These are phyloP conservation scores for Thyatira batis DNA, from an alignment of 2,888 invertebrate species.

Conservation along the genomic window DNA sequence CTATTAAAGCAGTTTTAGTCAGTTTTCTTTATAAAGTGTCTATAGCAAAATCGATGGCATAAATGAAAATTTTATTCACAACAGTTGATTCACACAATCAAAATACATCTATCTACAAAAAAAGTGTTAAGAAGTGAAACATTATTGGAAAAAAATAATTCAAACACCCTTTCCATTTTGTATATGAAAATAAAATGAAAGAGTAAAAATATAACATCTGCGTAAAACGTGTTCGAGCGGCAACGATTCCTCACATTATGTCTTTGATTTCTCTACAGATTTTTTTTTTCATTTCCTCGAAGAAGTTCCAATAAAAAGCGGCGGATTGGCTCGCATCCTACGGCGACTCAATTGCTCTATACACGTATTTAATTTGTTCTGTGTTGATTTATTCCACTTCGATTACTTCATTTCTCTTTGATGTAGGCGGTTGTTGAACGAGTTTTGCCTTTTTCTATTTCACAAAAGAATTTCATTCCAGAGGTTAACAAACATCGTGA, in stretches of 20 bases:
- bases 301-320: constrained; percentile 46
- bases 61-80: background rate
- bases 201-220: constrained; percentile 50
- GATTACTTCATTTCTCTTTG: constrained; percentile 62
- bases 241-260: constrained; percentile 41
- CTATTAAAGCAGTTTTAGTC: no score
- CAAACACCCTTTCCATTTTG: constrained; percentile 19
- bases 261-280: constrained; percentile 36
- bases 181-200: constrained; percentile 29
- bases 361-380: constrained; percentile 69
- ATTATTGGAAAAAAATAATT: constrained; percentile 22
- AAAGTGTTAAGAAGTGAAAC: background rate
- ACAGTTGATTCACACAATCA: background rate
- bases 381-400: constrained; percentile 67
- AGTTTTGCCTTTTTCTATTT: constrained; percentile 34
- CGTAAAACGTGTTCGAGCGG: constrained; percentile 35
- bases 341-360: constrained; percentile 55
- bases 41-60: background rate
- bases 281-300: constrained; percentile 51
- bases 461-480: constrained; percentile 13
- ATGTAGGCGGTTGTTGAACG: constrained; percentile 47
- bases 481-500: background rate
- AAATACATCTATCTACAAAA: background rate
- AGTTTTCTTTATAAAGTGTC: no score
- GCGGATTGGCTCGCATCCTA: constrained; percentile 48